Evolutionary conservation across 1,140 invertebrate species (phyloP), one percentile per base, ranked within the genome.

Genomic region (Tetramorium parvispinum): DNA sequence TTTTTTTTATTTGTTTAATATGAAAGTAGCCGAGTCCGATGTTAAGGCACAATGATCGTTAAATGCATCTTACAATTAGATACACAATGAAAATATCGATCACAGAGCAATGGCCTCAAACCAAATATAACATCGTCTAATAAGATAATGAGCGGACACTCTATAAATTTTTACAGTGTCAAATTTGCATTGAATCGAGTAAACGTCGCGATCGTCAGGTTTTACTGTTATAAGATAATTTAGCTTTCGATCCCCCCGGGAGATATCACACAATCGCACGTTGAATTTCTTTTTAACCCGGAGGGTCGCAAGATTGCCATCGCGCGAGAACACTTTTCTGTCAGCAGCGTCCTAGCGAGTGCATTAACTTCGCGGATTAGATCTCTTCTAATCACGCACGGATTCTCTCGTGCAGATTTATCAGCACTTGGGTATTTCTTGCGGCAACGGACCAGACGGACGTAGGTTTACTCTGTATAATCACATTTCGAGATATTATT

Each of bases 361-460:
- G 71, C 85, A 83, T 88, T 87, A 87, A 53, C 71, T 70, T 87
- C 51, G 59, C 73, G 76, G 73, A 89, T 85, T 83, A 85, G 71
- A 87, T 79, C 53, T 55, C 55, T 16, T 55, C 8, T 55, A 61
- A 73, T 61, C 53, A 59, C 43, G 27, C 18, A 10, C 4, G 24
- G 21, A 49, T 66, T 43, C 40, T 75, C 51, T 51, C 59, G 21
- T 49, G 53, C 21, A 55, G 27, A 71, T 75, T 76, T 59, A 57
- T 76, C 53, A 55, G 40, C n/a, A 18, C 13, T 46, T 46, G 7
- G 11, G n/a, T 32, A n/a, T 59, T 81, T 55, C 27, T 68, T n/a
- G 78, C 49, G 49, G 27, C 43, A 27, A 24, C 13, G 7, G 5
- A 40, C 46, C 51, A 21, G 8, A 55, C 51, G 70, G 1, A 27